Evolutionary conservation across 64 coral and sea anemone genomes (phyloP).

Genomic region (Dendrophyllia cribrosa): DNA sequence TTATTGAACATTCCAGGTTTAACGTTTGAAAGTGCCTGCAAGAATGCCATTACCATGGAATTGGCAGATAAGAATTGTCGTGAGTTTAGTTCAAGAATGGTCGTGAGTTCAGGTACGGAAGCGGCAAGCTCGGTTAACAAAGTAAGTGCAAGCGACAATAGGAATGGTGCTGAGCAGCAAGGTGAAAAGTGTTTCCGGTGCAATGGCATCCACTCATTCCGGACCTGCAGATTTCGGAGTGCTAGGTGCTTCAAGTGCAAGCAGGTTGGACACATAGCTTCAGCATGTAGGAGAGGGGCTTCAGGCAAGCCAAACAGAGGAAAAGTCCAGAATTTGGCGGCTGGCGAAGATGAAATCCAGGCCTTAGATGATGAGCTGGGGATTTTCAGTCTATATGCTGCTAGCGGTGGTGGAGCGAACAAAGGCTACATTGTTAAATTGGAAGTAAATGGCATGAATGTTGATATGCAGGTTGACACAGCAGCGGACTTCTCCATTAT

Average conservation of each 20-base stretch:
- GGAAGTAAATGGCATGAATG: not conserved
- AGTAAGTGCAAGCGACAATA: not conserved
- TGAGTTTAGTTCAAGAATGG: too few species aligned
- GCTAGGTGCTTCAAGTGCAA: not conserved
- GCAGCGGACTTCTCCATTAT: not conserved
- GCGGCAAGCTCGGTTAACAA: not conserved
- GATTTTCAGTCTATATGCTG: not conserved
- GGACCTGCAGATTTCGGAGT: not conserved
- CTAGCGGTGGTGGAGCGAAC: not conserved
- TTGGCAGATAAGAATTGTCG: too few species aligned
- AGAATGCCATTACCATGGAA: slow-evolving; percentile 31
- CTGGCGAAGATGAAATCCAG: not conserved
- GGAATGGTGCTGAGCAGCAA: not conserved
- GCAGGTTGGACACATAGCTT: not conserved
- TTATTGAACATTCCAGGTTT: not conserved
- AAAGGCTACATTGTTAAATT: not conserved
- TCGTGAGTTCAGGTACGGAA: not conserved
- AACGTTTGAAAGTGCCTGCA: slow-evolving; percentile 20
- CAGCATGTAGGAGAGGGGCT: not conserved
- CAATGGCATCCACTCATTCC: not conserved
- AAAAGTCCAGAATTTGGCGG: not conserved
- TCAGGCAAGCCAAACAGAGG: not conserved
- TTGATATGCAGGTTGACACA: not conserved
- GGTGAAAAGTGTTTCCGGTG: too few species aligned
- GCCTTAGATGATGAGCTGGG: not conserved